phyloP scores from a whole-genome alignment of 1,140 invertebrate genomes.

The Whitmania pigra region DNA sequence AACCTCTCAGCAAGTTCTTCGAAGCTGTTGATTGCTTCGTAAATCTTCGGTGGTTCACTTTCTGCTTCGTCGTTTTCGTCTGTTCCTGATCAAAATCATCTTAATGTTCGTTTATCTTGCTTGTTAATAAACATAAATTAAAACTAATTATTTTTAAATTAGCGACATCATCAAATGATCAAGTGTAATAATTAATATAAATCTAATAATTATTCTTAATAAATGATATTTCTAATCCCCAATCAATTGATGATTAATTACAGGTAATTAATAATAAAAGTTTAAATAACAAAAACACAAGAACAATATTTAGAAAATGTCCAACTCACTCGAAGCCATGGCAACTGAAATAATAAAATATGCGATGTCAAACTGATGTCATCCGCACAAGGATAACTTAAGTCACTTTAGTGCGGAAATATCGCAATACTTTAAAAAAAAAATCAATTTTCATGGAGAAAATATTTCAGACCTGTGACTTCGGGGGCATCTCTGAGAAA shows the following conservation, averaged over 20 bases:
- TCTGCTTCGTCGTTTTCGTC: constrained; percentile 77
- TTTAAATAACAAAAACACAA: background rate
- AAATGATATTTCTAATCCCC: background rate
- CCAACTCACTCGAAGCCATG: background rate
- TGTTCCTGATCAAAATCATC: constrained; percentile 36
- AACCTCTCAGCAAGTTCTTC: constrained; percentile 66
- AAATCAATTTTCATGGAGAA: too few species aligned
- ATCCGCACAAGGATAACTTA: too few species aligned
- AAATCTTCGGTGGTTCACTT: constrained; percentile 81
- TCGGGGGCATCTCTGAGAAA: constrained; percentile 75
- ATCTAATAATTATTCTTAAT: background rate
- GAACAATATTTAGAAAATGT: background rate
- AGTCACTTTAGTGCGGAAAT: too few species aligned
- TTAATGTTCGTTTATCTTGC: too few species aligned
- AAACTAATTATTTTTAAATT: too few species aligned
- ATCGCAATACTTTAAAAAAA: too few species aligned
- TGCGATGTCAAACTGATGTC: too few species aligned
- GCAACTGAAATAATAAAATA: background rate
- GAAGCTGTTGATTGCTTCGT: constrained; percentile 66
- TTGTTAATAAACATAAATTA: too few species aligned
- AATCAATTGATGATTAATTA: background rate
- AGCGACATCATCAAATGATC: background rate
- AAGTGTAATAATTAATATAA: too few species aligned
- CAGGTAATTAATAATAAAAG: background rate
- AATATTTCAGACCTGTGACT: constrained; percentile 55